A percentile compares a stretch with the other conserved stretches of the same genome.
Evolutionary conservation across 2,797 vertebrate species (phyloP).

Genomic region (Enteromius paludinosus): DNA sequence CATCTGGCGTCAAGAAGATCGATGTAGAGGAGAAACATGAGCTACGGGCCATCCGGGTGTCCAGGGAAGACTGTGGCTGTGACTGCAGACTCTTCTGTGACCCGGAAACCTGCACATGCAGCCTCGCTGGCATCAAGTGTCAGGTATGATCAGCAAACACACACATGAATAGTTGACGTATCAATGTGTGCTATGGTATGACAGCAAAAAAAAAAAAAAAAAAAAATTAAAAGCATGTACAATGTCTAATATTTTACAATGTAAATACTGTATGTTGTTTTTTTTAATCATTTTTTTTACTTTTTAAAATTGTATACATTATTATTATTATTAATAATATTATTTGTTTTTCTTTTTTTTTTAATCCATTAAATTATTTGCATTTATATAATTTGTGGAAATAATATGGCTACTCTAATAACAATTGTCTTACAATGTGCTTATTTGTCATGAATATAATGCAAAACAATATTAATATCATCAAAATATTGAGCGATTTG

Average conservation of each 20-base stretch:
- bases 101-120: constrained; percentile 97
- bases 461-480: background rate
- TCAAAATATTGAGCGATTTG: background rate
- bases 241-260: background rate
- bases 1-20: constrained; percentile 96
- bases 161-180: background rate
- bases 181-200: no score
- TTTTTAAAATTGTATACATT: background rate
- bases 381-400: background rate
- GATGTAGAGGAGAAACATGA: constrained; percentile 98
- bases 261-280: background rate
- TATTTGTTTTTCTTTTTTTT: background rate
- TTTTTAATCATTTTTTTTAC: no score
- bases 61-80: constrained; percentile 96
- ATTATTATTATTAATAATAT: no score
- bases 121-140: constrained; percentile 97
- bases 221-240: background rate
- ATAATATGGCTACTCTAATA: background rate
- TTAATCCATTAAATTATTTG: background rate
- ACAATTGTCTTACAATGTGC: background rate
- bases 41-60: constrained; percentile 92
- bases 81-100: constrained; percentile 97
- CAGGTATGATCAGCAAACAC: constrained; percentile 81
- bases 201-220: no score
- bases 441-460: background rate